Conservation (phyloP, 2,888 invertebrate species). For the Hydriomena furcata region DNA sequence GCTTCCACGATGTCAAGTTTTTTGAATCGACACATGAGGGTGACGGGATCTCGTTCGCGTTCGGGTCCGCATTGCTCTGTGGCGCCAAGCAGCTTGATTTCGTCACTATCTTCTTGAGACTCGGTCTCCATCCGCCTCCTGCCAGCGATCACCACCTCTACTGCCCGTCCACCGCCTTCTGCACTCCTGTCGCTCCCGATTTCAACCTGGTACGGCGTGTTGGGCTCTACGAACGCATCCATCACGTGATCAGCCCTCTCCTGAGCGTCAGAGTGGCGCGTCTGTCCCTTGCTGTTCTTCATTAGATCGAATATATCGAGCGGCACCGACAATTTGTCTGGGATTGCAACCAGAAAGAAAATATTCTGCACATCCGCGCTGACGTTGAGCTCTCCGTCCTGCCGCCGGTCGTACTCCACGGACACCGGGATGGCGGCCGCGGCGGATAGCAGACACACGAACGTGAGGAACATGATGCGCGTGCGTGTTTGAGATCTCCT, state of each 20-base stretch:
- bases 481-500: conserved; percentile 57
- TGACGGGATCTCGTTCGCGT: conserved; percentile 86
- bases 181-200: conserved; percentile 67
- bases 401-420: conserved; percentile 86
- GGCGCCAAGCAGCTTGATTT: conserved; percentile 85
- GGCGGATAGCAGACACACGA: conserved; percentile 53
- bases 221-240: conserved; percentile 86
- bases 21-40: conserved; percentile 79
- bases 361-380: conserved; percentile 90
- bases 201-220: conserved; percentile 87
- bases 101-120: conserved; percentile 52
- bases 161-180: conserved; percentile 55
- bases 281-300: conserved; percentile 33
- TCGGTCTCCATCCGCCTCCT: conserved; percentile 55
- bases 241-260: conserved; percentile 70
- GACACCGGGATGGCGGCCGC: conserved; percentile 55
- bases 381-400: conserved; percentile 90
- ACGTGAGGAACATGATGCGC: conserved; percentile 64
- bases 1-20: conserved; percentile 10
- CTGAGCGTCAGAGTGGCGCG: conserved; percentile 47
- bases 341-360: conserved; percentile 86
- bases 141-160: conserved; percentile 69
- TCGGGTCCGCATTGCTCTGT: conserved; percentile 90
- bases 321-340: conserved; percentile 54
- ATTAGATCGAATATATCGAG: conserved; percentile 43